Evolutionary conservation across 2,888 invertebrate species (phyloP).

Genomic region (Atherix ibis): DNA sequence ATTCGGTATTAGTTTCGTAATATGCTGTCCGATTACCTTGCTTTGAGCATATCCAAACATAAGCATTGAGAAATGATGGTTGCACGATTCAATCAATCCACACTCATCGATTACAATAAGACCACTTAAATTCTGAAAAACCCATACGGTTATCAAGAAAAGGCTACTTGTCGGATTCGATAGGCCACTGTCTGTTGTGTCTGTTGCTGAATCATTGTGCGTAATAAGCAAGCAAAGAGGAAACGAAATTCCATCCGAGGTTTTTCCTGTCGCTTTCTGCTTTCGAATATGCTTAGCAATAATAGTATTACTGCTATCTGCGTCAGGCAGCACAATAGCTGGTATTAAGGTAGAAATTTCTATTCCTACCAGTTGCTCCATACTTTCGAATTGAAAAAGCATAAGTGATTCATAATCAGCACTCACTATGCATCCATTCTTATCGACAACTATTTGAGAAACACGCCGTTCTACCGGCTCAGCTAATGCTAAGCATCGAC

Average conservation of each 20-base stretch:
- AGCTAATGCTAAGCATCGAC: conserved; percentile 46
- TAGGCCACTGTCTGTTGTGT: conserved; percentile 11
- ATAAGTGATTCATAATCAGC: conserved; percentile 33
- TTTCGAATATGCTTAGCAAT: conserved; percentile 37
- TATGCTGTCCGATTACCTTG: conserved; percentile 41
- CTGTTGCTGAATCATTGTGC: conserved; percentile 15
- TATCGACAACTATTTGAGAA: conserved; percentile 19
- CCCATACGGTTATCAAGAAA: conserved; percentile 29
- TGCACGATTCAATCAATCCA: conserved; percentile 47
- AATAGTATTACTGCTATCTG: conserved; percentile 23
- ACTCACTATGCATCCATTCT: conserved; percentile 17
- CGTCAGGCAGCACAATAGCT: conserved; percentile 35
- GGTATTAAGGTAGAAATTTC: conserved; percentile 37
- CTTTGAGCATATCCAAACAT: conserved; percentile 46
- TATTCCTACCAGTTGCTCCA: conserved; percentile 36
- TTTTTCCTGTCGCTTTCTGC: conserved; percentile 49
- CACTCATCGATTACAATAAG: conserved; percentile 44
- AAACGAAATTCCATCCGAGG: conserved; percentile 44
- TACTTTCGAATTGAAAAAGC: conserved; percentile 39
- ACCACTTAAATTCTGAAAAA: conserved; percentile 48
- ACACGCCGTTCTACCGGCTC: conserved; percentile 41
- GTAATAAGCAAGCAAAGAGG: conserved; percentile 42
- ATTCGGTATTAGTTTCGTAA: conserved; percentile 42
- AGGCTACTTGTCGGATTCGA: conserved; percentile 8
- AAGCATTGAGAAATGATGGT: conserved; percentile 48